Percentiles rank a stretch among this genome's conserved stretches.
phyloP scores from a whole-genome alignment of 2,113 vertebrate species.

The Burhinus oedicnemus region DNA sequence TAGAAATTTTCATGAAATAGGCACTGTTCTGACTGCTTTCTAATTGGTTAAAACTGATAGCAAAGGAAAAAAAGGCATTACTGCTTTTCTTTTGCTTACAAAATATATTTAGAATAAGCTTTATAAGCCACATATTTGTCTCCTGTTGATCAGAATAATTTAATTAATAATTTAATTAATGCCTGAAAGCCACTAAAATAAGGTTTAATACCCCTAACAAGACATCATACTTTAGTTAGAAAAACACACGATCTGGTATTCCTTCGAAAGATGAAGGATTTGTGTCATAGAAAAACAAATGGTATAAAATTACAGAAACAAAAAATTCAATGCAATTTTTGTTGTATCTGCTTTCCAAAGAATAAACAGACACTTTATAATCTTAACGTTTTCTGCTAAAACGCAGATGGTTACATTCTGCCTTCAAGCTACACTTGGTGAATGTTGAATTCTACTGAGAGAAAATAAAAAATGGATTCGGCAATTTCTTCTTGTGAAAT shows the following conservation, averaged over 20 bases:
- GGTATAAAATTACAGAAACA: not conserved
- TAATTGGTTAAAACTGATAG: slow-evolving; percentile 12
- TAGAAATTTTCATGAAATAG: slow-evolving; percentile 6
- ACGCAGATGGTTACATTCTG: not conserved
- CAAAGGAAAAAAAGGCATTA: not conserved
- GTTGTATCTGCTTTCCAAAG: not conserved
- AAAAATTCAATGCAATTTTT: not conserved
- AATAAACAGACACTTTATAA: not conserved
- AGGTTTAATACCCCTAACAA: not conserved
- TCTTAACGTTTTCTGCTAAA: not conserved
- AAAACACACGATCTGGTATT: slow-evolving; percentile 10
- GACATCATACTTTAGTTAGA: not conserved
- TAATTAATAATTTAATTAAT: slow-evolving; percentile 30
- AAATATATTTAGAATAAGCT: slow-evolving; percentile 20
- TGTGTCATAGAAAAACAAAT: not conserved
- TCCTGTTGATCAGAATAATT: slow-evolving; percentile 31
- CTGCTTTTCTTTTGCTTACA: slow-evolving; percentile 5
- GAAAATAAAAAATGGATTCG: not conserved
- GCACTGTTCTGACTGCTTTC: slow-evolving; percentile 9
- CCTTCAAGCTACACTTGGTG: not conserved
- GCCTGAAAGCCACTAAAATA: not conserved
- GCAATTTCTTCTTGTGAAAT: not conserved
- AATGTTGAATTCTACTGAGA: not conserved
- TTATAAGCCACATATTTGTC: not conserved
- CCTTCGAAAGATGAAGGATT: not conserved